Base-by-base conservation (phyloP, 2,888 invertebrate species). In the Diadromus collaris region DNA sequence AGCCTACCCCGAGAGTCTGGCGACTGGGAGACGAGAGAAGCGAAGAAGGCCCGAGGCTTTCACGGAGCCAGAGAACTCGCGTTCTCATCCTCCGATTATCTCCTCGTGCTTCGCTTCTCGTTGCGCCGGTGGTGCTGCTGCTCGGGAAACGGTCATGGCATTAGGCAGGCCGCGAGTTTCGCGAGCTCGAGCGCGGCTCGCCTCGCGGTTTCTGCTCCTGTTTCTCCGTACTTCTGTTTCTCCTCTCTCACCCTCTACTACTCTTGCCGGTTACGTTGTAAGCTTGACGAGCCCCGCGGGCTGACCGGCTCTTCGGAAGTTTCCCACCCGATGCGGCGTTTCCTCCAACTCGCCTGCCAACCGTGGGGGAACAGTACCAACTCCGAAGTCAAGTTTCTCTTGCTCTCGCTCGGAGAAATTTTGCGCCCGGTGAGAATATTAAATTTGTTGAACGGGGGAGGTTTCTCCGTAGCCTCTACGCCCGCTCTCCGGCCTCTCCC, bases 271-370 rank as follows among this genome's bases (percentile, higher is more conserved):
- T 72, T 76, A 73, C 64, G 78, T 76, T 32, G 41, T 48, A 85
- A 87, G 88, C 87, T 88, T 89, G 90, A 90, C 87, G 86, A 89
- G 89, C 87, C 89, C 87, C 86, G 85, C 87, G 87, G 89, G 89
- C 87, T 88, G 88, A 88, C 86, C 84, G 86, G 86, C 84, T 82
- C 80, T 70, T 82, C 85, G 81, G 85, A 86, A 88, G 86, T 89
- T 88, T 86, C 82, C 81, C n/a, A n/a, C 68, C 69, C 54, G 60
- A 64, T 64, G 72, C 64, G 75, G 85, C 88, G 86, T 86, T 88
- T 85, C 79, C 72, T 70, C 27, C 46, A 60, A 71, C 78, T 78
- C 70, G 74, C 64, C 71, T 29, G 38, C 72, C 65, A 71, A 69
- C 46, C 68, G 48, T 67, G 44, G 44, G 54, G 19, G n/a, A 24